Conservation (phyloP, 2,797 vertebrate genomes). For the Helarctos malayanus region DNA sequence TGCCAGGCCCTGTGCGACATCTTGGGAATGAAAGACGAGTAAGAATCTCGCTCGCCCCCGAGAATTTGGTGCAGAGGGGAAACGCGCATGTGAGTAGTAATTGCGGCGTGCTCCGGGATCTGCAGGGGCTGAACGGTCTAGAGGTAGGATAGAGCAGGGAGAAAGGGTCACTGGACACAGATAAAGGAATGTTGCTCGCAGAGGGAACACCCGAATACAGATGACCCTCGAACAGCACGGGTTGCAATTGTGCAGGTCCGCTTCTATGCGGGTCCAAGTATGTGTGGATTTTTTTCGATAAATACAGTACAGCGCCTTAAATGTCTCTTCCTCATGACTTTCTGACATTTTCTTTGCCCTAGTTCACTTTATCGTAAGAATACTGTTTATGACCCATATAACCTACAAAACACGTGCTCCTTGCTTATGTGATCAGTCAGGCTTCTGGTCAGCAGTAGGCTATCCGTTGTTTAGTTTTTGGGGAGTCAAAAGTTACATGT, state of each 20-base stretch:
- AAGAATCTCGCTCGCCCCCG: background rate
- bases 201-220: background rate
- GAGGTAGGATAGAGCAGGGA: background rate
- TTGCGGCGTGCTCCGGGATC: accelerated
- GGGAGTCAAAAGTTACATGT: background rate
- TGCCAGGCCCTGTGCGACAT: background rate
- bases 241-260: too few relatives aligned
- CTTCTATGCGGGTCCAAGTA: background rate
- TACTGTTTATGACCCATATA: background rate
- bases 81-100: accelerated
- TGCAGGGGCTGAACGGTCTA: background rate
- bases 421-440: background rate
- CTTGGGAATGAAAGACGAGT: background rate
- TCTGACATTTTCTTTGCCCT: background rate
- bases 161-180: background rate
- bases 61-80: background rate
- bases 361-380: background rate
- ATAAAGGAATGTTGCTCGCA: background rate
- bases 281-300: background rate
- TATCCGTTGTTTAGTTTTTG: background rate
- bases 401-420: background rate
- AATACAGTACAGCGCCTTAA: background rate
- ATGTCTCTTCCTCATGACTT: background rate
- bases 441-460: background rate
- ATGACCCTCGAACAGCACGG: background rate